phyloP scores from a whole-genome alignment of 1,140 invertebrate genomes.

The Drosophila parabipectinata region DNA sequence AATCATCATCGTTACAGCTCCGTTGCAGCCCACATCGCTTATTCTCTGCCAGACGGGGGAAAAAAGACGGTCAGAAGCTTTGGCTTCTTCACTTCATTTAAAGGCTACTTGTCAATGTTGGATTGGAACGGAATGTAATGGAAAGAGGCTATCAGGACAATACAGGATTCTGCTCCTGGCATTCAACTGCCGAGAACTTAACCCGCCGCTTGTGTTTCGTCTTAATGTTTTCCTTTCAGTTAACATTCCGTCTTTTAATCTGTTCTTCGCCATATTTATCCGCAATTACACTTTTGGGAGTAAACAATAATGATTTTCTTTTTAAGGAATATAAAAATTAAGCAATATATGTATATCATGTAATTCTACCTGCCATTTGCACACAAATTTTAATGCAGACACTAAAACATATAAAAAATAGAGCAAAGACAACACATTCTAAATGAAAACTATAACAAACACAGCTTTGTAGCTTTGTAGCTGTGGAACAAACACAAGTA shows the following conservation, averaged over 20 bases:
- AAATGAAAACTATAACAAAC: slow-evolving; percentile 25
- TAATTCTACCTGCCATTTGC: too few species aligned
- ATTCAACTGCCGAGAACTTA: slow-evolving; percentile 8
- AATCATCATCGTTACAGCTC: slow-evolving; percentile 19
- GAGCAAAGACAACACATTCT: neutral
- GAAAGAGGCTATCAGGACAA: slow-evolving; percentile 10
- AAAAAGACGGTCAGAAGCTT: slow-evolving; percentile 33
- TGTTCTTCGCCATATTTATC: neutral
- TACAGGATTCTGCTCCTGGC: slow-evolving; percentile 22
- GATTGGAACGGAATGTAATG: slow-evolving; percentile 44
- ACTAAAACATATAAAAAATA: neutral
- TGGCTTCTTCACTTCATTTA: slow-evolving; percentile 68
- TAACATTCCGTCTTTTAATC: slow-evolving; percentile 4
- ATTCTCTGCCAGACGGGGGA: slow-evolving; percentile 23
- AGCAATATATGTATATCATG: too few species aligned
- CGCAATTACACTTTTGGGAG: neutral
- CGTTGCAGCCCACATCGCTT: neutral
- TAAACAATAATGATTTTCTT: too few species aligned
- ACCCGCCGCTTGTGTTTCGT: slow-evolving; percentile 16
- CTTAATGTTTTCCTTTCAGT: slow-evolving; percentile 9
- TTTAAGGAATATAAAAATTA: too few species aligned
- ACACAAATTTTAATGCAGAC: too few species aligned
- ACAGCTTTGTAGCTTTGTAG: slow-evolving; percentile 72
- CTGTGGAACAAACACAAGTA: slow-evolving; percentile 51
- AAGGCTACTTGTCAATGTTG: slow-evolving; percentile 71